Percentiles rank a stretch among this genome's conserved stretches.
phyloP scores from a whole-genome alignment of 92 coral and sea anemone genomes.

The Epizoanthus scotinus region DNA sequence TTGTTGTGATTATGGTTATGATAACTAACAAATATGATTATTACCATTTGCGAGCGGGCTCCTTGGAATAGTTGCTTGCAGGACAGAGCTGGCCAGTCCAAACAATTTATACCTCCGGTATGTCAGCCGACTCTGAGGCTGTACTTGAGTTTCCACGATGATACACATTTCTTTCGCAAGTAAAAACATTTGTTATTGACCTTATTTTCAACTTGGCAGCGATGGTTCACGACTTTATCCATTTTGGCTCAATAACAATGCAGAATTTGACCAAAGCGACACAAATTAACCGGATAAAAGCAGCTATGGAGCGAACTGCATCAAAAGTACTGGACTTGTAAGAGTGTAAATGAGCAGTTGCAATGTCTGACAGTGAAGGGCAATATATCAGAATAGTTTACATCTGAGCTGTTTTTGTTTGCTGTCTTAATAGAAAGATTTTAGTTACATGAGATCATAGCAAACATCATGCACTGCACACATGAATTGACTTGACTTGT shows the following conservation, averaged over 20 bases:
- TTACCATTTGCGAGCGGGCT: background rate
- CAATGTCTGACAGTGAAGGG: background rate
- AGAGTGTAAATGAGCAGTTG: background rate
- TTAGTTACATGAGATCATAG: constrained; percentile 34
- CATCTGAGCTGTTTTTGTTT: constrained; percentile 15
- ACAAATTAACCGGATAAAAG: background rate
- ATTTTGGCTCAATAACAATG: too few species aligned
- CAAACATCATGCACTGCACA: constrained; percentile 25
- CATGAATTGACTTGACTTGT: constrained; percentile 22
- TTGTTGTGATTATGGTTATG: background rate
- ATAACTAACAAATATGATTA: background rate
- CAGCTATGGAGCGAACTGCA: background rate
- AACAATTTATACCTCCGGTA: background rate
- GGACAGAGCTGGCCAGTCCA: background rate
- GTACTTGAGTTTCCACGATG: too few species aligned
- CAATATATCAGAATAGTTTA: background rate
- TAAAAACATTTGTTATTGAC: too few species aligned
- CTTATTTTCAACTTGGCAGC: too few species aligned
- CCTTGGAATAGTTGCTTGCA: background rate
- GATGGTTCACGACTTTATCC: too few species aligned
- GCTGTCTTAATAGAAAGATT: constrained; percentile 18
- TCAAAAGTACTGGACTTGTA: background rate
- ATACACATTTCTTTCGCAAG: too few species aligned
- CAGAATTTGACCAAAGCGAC: too few species aligned
- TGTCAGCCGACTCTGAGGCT: too few species aligned